A percentile compares a stretch with the other conserved stretches of the same genome.
phyloP scores from a whole-genome alignment of 1,140 invertebrate species.

The Asbolus verrucosus region DNA sequence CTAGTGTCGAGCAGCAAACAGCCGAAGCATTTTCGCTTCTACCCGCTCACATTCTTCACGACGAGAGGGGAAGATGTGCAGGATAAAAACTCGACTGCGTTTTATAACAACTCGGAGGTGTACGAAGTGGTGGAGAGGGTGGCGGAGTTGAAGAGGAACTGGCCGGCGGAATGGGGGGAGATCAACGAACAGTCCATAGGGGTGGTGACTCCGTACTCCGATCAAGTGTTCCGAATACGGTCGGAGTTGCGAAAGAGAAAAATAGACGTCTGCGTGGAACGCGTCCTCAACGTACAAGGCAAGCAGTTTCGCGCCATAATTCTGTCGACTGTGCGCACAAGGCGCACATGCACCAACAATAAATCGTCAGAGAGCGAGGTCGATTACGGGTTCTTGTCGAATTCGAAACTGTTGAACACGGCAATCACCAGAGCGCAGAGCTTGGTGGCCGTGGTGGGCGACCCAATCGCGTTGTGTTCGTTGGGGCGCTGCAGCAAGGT shows the following conservation, averaged over 20 bases:
- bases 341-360: slow-evolving; percentile 75
- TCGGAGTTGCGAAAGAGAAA: slow-evolving; percentile 81
- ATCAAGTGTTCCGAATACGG: slow-evolving; percentile 85
- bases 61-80: slow-evolving; percentile 82
- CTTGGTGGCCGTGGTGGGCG: slow-evolving; percentile 88
- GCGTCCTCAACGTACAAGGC: slow-evolving; percentile 90
- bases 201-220: slow-evolving; percentile 88
- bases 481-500: slow-evolving; percentile 86
- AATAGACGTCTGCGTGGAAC: slow-evolving; percentile 84
- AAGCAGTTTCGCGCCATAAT: slow-evolving; percentile 91
- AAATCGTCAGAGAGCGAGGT: slow-evolving; percentile 60
- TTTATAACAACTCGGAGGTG: slow-evolving; percentile 87
- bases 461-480: slow-evolving; percentile 87
- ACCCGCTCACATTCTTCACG: slow-evolving; percentile 86
- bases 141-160: slow-evolving; percentile 74
- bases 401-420: slow-evolving; percentile 87
- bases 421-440: slow-evolving; percentile 89
- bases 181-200: slow-evolving; percentile 82
- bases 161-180: slow-evolving; percentile 82
- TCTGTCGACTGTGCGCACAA: slow-evolving; percentile 85
- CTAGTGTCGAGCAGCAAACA: slow-evolving; percentile 79
- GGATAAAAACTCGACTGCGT: slow-evolving; percentile 86
- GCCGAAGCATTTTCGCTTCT: slow-evolving; percentile 74
- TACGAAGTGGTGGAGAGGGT: slow-evolving; percentile 83
- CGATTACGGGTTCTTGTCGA: slow-evolving; percentile 89